Conservation (phyloP, 2,797 vertebrate species). For the Agapornis canus region DNA sequence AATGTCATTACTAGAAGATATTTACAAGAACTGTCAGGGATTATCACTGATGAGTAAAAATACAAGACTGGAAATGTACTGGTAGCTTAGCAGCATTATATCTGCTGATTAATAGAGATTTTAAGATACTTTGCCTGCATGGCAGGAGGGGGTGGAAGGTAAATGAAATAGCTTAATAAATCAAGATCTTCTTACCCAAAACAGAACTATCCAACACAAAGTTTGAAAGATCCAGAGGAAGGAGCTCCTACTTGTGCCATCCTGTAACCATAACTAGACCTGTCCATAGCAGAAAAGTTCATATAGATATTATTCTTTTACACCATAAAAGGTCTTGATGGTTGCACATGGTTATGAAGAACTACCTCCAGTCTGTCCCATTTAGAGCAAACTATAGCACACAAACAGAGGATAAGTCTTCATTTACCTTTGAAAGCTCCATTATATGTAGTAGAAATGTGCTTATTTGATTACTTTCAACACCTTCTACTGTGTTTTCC, state of each 20-base stretch:
- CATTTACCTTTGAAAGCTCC: not conserved
- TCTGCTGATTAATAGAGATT: not conserved
- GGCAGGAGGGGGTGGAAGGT: not conserved
- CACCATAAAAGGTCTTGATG: not conserved
- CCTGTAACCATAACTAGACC: not conserved
- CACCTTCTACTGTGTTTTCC: not conserved
- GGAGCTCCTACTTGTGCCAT: not conserved
- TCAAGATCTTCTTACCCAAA: not conserved
- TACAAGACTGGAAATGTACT: not conserved
- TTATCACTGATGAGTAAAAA: not conserved
- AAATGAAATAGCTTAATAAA: not conserved
- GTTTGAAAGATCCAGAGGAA: not conserved
- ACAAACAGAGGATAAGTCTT: not conserved
- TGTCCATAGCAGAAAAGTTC: not conserved
- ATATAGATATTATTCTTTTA: not conserved
- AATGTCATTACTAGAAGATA: not conserved
- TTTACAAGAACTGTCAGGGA: not conserved
- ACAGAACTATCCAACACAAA: not conserved
- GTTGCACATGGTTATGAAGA: not conserved
- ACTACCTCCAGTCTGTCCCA: not conserved
- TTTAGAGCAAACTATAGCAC: not conserved
- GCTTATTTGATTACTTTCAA: not conserved
- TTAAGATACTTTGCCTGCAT: not conserved
- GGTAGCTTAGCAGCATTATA: not conserved
- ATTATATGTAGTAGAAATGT: not conserved